Evolutionary conservation across 30 jellyfish, hydroid and myxozoan species (phyloP), one percentile per base, ranked within the genome.

Genomic region (Hydra vulgaris): DNA sequence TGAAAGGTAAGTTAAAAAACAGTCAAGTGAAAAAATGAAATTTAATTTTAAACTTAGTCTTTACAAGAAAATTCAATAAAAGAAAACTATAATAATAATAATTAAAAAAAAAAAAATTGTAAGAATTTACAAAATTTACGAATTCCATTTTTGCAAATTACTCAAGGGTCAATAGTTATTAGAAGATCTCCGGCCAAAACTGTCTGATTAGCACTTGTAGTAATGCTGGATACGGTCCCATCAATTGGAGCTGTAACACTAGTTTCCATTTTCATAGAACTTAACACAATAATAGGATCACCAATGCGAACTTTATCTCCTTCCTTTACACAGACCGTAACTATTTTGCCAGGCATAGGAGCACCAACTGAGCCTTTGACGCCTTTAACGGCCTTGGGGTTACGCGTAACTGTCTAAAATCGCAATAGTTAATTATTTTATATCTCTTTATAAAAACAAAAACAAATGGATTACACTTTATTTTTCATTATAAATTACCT

Each of bases 301-400:
- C 99, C 99, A 56, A 85, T 89, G 19, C 70, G 71, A 3, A 95
- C 97, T n/a, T 23, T 74, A 27, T 89, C 96, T 21, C 97, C 96
- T 68, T 89, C 97, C 70, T 86, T 79, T 15, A 95, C 99, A 25
- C 97, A 95, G 16, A 95, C 54, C 24, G 89, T 88, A 16, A 95
- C 94, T 23, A 95, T 96, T 83, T 95, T 89, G n/a, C 99, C 99
- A 7, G 99, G 99, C 99, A 95, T 95, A 20, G 99, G 99, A 16
- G 99, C 99, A 22, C 97, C 97, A 24, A 95, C 68, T 8, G 96
- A 90, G 20, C 96, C 96, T 52, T 78, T 86, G 76, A 71, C 90
- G 71, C 96, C 97, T 82, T 86, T 89, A 25, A 81, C 94, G 5
- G 99, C 99, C 73, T 95, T 95, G 0, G 97, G 97, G 72, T 92